Conservation (phyloP, 2,888 invertebrate species). For the Aleiodes alternator region DNA sequence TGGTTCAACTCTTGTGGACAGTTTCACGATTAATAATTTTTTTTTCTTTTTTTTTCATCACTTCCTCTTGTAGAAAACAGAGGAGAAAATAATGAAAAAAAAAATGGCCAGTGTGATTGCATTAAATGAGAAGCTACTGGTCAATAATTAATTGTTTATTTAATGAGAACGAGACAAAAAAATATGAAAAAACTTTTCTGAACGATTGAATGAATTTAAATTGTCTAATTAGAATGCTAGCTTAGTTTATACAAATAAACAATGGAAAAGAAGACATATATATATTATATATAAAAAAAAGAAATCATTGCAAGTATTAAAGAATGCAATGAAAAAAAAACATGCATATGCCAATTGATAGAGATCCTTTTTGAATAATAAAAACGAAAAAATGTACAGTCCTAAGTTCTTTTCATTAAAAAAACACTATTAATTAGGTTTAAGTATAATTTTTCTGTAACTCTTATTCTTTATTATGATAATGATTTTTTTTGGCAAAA, state of each 20-base stretch:
- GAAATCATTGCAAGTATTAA: conserved; percentile 38
- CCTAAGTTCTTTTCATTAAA: conserved; percentile 60
- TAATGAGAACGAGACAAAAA: background rate
- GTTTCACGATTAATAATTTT: background rate
- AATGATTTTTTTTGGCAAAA: conserved; percentile 55
- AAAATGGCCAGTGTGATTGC: no score
- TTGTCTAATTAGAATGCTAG: conserved; percentile 60
- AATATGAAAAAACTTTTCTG: conserved; percentile 10
- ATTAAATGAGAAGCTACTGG: no score
- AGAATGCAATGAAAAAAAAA: conserved; percentile 36
- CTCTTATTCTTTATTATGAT: conserved; percentile 36
- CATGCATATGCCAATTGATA: conserved; percentile 62
- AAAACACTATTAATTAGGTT: conserved; percentile 53
- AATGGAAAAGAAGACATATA: conserved; percentile 57
- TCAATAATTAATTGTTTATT: no score
- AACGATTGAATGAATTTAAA: conserved; percentile 33
- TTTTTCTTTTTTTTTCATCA: background rate
- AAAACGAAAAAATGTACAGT: conserved; percentile 61
- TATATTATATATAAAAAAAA: conserved; percentile 15
- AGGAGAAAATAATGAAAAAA: no score
- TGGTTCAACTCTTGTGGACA: conserved; percentile 4
- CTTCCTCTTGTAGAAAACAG: background rate
- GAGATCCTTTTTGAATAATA: conserved; percentile 58
- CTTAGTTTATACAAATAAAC: conserved; percentile 60
- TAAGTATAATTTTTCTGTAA: conserved; percentile 47